Conservation (phyloP, 2,888 invertebrate species). For the Caenorhabditis sp. region DNA sequence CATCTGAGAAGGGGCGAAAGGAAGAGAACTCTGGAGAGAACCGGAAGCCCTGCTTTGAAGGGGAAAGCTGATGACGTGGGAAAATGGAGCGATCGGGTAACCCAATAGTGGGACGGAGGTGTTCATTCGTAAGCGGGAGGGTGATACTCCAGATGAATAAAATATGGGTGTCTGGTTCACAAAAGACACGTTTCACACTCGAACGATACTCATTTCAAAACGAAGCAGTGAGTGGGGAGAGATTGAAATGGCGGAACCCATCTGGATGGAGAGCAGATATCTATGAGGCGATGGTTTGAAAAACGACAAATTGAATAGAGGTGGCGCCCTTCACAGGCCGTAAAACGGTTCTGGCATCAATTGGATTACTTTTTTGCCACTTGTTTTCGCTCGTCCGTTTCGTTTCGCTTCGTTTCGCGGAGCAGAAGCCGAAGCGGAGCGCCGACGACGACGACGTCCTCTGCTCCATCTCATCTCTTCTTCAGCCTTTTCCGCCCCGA, state of each 20-base stretch:
- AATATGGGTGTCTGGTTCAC: not conserved
- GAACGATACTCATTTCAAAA: not conserved
- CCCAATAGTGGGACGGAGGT: not conserved
- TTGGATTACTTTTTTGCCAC: constrained; percentile 58
- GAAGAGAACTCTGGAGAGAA: constrained; percentile 4
- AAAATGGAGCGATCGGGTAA: not conserved
- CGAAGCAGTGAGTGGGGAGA: not conserved
- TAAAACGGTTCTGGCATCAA: constrained; percentile 56
- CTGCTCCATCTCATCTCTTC: constrained; percentile 23
- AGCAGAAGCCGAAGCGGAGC: too few species aligned
- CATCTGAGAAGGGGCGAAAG: too few species aligned
- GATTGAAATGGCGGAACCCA: constrained; percentile 7
- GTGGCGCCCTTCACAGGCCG: constrained; percentile 40
- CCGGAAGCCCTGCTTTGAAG: not conserved
- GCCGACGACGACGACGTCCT: constrained; percentile 16
- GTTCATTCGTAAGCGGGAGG: not conserved
- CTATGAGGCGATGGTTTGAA: constrained; percentile 7
- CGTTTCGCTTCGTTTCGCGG: too few species aligned
- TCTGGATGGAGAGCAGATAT: constrained; percentile 14
- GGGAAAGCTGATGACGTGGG: constrained; percentile 5
- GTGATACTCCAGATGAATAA: constrained; percentile 1
- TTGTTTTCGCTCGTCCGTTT: constrained; percentile 43
- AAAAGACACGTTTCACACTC: not conserved
- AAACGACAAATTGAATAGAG: constrained; percentile 32
- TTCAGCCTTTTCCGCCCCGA: not conserved